Base-by-base conservation (phyloP, 2,113 vertebrate genomes). In the Perccottus glenii region DNA sequence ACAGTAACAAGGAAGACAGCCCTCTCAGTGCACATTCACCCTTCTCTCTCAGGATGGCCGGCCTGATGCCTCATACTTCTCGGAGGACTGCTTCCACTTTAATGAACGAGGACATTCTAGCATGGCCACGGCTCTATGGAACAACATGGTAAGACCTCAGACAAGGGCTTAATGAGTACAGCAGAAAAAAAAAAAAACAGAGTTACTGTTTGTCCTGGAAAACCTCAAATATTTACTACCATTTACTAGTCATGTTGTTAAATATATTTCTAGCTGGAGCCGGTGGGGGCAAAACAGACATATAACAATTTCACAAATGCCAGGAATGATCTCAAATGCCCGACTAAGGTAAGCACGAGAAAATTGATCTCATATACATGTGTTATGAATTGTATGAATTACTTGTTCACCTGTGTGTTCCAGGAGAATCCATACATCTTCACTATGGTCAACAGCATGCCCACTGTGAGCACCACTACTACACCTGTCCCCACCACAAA, bases 71-170 rank as follows among this genome's bases (percentile, higher is more conserved):
- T 93, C 87, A 58, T 96, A 92, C 92, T 98, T 98, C 87, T 94
- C 96, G 0, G 76, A 83, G 59, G 95, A 98, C 86, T 98, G 97
- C 85, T 93, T 96, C 84, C 94, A 98, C 89, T 95, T 99, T 90
- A 94, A 89, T 53, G 94, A 89, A 32, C 92, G 90, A 3, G 94
- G 94, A 8, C 94, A 99, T 0, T 93, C 95, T 0, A 92, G 94
- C 84, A 94, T 98, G 95, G 95, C 96, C 61, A 75, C 84, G 3
- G 92, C 93, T 2, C 90, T 98, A 61, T 98, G 96, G 97, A 98
- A 98, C 77, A 99, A 96, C 79, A 98, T 98, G 96, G 97, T 98
- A 87, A 92, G 78, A 5, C 40, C 56, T 61, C 32, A 14, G 52
- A 38, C 42, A 7, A 16, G 16, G 19, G 53, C 10, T 38, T 38